Conservation (phyloP, 2,888 invertebrate genomes). For the Dolichopus griseipennis region DNA sequence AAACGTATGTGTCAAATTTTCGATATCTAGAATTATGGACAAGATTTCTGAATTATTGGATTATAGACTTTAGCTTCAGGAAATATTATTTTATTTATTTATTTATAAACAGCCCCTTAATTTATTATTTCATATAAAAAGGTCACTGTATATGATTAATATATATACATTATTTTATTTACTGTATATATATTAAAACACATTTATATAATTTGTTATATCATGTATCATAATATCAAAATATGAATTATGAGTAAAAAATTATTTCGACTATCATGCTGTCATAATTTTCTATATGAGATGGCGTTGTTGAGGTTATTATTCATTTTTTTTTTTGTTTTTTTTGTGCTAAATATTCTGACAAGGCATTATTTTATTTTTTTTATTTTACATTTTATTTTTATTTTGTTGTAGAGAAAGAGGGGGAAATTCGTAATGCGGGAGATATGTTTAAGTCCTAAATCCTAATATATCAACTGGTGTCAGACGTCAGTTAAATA, state of each 20-base stretch:
- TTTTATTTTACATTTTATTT: background rate
- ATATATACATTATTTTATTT: background rate
- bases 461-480: constrained; percentile 10
- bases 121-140: too few relatives aligned
- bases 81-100: too few relatives aligned
- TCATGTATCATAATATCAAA: background rate
- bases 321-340: background rate
- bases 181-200: background rate
- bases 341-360: background rate
- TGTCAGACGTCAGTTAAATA: constrained; percentile 7
- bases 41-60: too few relatives aligned
- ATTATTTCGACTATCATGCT: constrained; percentile 1
- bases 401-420: background rate
- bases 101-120: too few relatives aligned
- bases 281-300: background rate
- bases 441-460: background rate
- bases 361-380: background rate
- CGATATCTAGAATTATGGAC: too few relatives aligned
- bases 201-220: background rate
- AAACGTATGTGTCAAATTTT: too few relatives aligned
- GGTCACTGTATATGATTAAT: background rate
- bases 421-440: background rate
- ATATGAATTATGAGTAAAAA: background rate
- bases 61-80: too few relatives aligned
- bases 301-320: constrained; percentile 2